phyloP scores from a whole-genome alignment of 2,113 vertebrate genomes.

The Hippoglossus stenolepis region DNA sequence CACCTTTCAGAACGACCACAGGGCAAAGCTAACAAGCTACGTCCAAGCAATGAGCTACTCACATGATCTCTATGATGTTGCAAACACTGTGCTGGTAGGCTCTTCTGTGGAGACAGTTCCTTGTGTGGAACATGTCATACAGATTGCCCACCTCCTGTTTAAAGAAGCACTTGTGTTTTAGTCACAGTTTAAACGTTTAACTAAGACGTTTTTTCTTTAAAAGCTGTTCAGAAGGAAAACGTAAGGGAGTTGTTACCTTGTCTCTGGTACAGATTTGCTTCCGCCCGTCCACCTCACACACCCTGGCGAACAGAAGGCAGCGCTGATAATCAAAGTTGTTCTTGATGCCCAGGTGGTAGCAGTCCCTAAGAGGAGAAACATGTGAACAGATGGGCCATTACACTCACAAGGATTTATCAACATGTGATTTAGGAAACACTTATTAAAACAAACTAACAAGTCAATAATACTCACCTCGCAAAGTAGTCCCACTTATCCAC shows the following conservation, averaged over 20 bases:
- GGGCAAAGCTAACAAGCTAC: neutral
- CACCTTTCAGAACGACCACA: neutral
- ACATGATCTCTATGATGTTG: constrained; percentile 95
- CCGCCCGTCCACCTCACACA: constrained; percentile 85
- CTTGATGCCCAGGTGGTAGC: constrained; percentile 93
- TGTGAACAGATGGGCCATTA: too few species aligned
- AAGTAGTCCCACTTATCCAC: constrained; percentile 99
- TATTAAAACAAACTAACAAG: neutral
- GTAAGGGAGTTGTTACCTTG: constrained; percentile 82
- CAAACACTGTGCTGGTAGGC: constrained; percentile 95
- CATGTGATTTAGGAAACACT: neutral
- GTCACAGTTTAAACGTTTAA: neutral
- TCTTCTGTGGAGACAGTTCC: constrained; percentile 90
- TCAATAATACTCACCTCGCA: constrained; percentile 85
- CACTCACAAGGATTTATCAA: neutral
- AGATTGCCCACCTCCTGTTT: constrained; percentile 91
- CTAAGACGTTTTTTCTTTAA: neutral
- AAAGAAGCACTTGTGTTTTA: neutral
- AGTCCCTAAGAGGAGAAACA: constrained; percentile 84
- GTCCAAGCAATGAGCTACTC: constrained; percentile 69
- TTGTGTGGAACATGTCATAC: constrained; percentile 96
- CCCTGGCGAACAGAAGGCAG: constrained; percentile 90
- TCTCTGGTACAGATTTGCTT: constrained; percentile 92
- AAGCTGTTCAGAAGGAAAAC: neutral
- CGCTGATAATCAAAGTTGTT: constrained; percentile 94